Percentiles rank a stretch among this genome's conserved stretches.
These are phyloP conservation scores for Gallinago jamesoni DNA, from an alignment of 2,113 vertebrate species.

Conservation along the genomic window DNA sequence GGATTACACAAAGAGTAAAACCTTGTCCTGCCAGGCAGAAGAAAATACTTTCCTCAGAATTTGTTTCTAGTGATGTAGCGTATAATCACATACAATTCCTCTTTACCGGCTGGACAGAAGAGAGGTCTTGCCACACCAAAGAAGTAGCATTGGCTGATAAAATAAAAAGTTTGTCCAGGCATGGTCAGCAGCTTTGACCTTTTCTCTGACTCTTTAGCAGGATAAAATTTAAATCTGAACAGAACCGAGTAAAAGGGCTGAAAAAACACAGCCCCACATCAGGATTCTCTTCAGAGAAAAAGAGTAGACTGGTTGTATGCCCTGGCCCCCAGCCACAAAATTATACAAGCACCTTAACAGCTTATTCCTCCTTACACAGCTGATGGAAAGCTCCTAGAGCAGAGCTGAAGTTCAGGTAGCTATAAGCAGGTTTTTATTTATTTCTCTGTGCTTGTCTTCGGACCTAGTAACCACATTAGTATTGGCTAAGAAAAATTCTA, in stretches of 20 bases:
- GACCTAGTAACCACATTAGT: neutral
- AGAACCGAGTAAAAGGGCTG: neutral
- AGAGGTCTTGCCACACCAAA: neutral
- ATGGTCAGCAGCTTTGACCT: neutral
- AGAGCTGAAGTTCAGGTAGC: neutral
- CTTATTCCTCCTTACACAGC: neutral
- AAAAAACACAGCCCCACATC: neutral
- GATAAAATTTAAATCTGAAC: neutral
- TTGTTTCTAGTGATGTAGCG: neutral
- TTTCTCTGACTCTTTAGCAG: neutral
- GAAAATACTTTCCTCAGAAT: neutral
- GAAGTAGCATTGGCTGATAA: neutral
- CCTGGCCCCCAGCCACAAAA: neutral
- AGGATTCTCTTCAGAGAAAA: neutral
- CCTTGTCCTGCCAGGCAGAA: neutral
- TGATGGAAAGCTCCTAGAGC: neutral
- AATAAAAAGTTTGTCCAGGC: neutral
- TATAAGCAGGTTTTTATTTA: neutral
- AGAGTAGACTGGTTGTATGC: neutral
- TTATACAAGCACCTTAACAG: neutral
- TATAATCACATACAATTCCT: neutral
- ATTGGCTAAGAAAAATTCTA: neutral
- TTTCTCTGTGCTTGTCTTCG: neutral
- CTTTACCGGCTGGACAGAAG: neutral
- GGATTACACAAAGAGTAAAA: neutral